Evolutionary conservation across 1,140 invertebrate species (phyloP), one percentile per base, ranked within the genome.

Genomic region (Platyscapa corneri): DNA sequence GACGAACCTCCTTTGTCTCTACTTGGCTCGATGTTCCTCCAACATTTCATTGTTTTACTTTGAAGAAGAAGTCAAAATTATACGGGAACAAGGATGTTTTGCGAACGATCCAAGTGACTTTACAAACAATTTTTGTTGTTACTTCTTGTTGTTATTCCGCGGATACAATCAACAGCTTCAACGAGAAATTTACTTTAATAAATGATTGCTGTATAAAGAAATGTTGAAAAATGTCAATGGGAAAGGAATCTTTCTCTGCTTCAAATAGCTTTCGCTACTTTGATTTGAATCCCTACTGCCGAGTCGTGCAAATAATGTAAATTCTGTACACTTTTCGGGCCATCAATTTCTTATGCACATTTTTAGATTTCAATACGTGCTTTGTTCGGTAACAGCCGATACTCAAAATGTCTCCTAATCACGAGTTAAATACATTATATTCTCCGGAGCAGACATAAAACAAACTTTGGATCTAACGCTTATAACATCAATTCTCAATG

Each of bases 41-140:
- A n/a, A 27, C 37, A 2, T 42, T 42, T 74, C 37, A 74, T 74
- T 74, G 70, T 74, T 37, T 42, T n/a, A 23, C 70, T 42, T 42
- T 74, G 39, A 42, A 37, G 30, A 74, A 74, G 70, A 74, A 74
- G 70, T 74, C 37, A 74, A 74, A 74, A 74, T 74, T 74, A 74
- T 74, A 74, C 70, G 12, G 70, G 23, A 18, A 37, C 37, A 60
- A 60, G 27, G 23, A 16, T 7, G 2, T 7, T 53, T 53, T 53
- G 49, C 16, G 2, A 53, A 53, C 8, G 49, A 53, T 14, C 10
- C 8, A 53, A 53, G 49, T 53, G 18, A 16, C 49, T 18, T 53
- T 53, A 53, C 49, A 53, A 53, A 6, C 67, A 10, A 3, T 42
- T n/a, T 42, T 42, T 74, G 20, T 42, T 14, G 32, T 16, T 72